Percentiles rank a stretch among this genome's conserved stretches.
phyloP scores from a whole-genome alignment of 2,888 invertebrate species.

The Andrena praecox region DNA sequence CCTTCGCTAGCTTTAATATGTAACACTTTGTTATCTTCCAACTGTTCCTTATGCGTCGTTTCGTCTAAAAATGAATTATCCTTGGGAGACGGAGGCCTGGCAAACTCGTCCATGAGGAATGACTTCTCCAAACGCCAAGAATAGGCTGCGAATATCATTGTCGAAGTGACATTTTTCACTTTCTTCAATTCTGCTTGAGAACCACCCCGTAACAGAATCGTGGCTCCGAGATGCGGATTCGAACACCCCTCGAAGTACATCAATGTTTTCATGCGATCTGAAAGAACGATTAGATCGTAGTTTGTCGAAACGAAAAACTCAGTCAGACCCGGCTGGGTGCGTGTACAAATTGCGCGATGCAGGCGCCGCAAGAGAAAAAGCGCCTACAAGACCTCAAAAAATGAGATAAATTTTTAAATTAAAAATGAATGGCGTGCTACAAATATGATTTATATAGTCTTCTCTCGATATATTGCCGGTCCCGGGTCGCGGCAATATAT shows the following conservation, averaged over 20 bases:
- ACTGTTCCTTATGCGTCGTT: conserved; percentile 69
- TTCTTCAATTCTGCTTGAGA: conserved; percentile 90
- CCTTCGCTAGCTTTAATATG: conserved; percentile 25
- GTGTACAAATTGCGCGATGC: too few species aligned
- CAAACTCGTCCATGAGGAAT: conserved; percentile 95
- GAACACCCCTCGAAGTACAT: conserved; percentile 98
- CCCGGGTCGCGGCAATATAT: too few species aligned
- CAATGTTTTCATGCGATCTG: conserved; percentile 92
- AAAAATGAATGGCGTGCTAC: too few species aligned
- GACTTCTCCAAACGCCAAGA: conserved; percentile 97
- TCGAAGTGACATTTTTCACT: conserved; percentile 93
- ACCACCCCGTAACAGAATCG: conserved; percentile 93
- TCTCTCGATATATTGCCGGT: too few species aligned
- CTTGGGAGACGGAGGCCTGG: conserved; percentile 88
- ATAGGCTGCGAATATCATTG: conserved; percentile 94
- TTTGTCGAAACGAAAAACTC: not conserved
- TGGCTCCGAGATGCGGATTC: conserved; percentile 93
- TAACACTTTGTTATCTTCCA: conserved; percentile 71
- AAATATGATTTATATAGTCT: too few species aligned
- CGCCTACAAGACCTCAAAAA: too few species aligned
- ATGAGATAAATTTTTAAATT: too few species aligned
- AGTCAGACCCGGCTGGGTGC: too few species aligned
- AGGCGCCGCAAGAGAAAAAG: too few species aligned
- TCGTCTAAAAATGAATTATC: conserved; percentile 85
- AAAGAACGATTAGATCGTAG: conserved; percentile 48